Evolutionary conservation across 2,113 vertebrate species (phyloP), one percentile per base, ranked within the genome.

Genomic region (Gallinago media): DNA sequence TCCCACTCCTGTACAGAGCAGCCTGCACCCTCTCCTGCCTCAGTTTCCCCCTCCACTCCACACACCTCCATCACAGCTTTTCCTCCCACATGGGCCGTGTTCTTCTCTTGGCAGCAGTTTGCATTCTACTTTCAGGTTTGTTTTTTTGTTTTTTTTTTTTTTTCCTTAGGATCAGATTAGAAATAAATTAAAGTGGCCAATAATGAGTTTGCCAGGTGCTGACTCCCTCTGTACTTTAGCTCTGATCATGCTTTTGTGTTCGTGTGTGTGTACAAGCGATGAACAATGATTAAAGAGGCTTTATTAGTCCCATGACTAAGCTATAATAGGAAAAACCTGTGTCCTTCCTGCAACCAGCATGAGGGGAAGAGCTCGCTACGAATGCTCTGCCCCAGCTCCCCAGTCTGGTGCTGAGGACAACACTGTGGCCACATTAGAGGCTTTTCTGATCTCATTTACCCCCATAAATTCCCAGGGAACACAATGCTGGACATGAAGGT

Each of bases 161-260:
- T 46, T 44, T 36, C 5, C 61, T 71, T 34, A 74, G 22, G 34
- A 61, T 85, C 67, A 83, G 71, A 50, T 91, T 92, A 89, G 75
- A 89, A 95, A 88, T 23, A 72, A 92, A 89, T 93, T 82, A 40
- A 65, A 56, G 22, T 56, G 71, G 55, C 66, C 85, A 54, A 20
- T 88, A 94, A 97, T 36, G 87, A 62, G 56, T 95, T 96, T 63
- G 58, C 87, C 94, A 95, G 95, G 89, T 95, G 95, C 70, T 49
- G 32, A 8, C 66, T 92, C 74, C 66, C 71, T 44, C 87, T 79
- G 81, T 70, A n/a, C 84, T 82, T 56, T 2, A 87, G 70, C 66
- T 79, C 91, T 19, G 62, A 92, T 70, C 10, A 21, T 23, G 44
- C 38, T 54, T 92, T 55, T 89, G 86, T 96, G 50, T 85, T 71